These are phyloP conservation scores for Tetragnatha montana DNA, from an alignment of 2,888 invertebrate species.

Conservation along the genomic window DNA sequence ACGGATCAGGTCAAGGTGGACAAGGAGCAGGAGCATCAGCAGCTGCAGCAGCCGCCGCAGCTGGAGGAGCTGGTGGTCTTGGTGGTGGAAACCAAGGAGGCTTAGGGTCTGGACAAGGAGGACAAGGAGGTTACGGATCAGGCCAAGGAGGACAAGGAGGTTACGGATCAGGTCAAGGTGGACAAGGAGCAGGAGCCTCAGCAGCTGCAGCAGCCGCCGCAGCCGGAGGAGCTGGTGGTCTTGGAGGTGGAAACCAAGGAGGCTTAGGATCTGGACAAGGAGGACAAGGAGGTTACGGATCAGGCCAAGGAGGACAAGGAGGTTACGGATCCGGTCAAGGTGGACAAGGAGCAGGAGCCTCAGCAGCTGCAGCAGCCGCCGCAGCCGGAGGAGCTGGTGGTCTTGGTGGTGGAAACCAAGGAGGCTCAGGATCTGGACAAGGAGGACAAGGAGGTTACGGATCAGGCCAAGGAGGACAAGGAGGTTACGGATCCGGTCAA, in stretches of 20 bases:
- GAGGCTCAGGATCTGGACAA: neutral
- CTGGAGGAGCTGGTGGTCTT: too few species aligned
- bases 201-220: too few species aligned
- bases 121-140: neutral
- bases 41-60: too few species aligned
- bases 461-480: too few species aligned
- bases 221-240: neutral
- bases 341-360: neutral
- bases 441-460: constrained; percentile 9
- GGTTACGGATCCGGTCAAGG: neutral
- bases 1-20: too few species aligned
- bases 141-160: neutral
- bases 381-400: neutral
- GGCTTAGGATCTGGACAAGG: too few species aligned
- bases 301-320: neutral
- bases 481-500: neutral
- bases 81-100: too few species aligned
- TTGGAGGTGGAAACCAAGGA: too few species aligned
- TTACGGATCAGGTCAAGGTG: neutral
- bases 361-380: neutral
- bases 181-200: neutral
- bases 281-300: neutral
- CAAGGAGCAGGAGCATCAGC: too few species aligned
- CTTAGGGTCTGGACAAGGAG: too few species aligned
- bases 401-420: neutral